Percentiles rank a stretch among this genome's conserved stretches.
Conservation (phyloP, 2,888 invertebrate species). For the Tinea pellionella region DNA sequence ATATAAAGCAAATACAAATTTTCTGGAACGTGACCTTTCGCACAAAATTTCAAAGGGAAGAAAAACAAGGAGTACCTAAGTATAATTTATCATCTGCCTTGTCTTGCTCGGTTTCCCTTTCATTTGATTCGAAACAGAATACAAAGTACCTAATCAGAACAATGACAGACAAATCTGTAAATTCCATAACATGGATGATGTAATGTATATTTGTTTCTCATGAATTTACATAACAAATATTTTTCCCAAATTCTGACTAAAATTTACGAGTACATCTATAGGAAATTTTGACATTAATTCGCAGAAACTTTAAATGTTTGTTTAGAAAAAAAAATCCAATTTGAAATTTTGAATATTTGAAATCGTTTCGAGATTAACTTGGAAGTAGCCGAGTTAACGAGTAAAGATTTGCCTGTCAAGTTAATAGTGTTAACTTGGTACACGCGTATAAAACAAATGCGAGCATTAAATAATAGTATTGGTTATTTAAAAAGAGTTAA, state of each 20-base stretch:
- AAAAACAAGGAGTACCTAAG: not conserved
- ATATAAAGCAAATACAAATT: not conserved
- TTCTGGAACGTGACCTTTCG: constrained; percentile 3
- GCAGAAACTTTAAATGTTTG: not conserved
- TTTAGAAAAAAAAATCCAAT: too few relatives aligned
- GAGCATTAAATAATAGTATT: too few relatives aligned
- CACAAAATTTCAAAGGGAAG: not conserved
- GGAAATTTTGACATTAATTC: not conserved
- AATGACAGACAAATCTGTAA: not conserved
- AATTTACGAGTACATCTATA: not conserved
- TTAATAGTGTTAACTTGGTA: too few relatives aligned
- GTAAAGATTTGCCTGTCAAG: too few relatives aligned
- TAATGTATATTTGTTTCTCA: not conserved
- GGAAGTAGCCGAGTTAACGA: too few relatives aligned
- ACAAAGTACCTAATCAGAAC: not conserved
- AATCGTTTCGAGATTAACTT: too few relatives aligned
- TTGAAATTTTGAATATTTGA: too few relatives aligned
- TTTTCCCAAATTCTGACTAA: not conserved
- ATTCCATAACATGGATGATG: not conserved
- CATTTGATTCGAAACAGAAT: not conserved
- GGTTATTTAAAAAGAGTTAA: not conserved
- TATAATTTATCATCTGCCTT: not conserved
- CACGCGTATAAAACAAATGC: too few relatives aligned
- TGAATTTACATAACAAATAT: not conserved
- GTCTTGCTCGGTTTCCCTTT: not conserved